Base-by-base conservation (phyloP, 2,113 vertebrate species). In the Tursiops truncatus region DNA sequence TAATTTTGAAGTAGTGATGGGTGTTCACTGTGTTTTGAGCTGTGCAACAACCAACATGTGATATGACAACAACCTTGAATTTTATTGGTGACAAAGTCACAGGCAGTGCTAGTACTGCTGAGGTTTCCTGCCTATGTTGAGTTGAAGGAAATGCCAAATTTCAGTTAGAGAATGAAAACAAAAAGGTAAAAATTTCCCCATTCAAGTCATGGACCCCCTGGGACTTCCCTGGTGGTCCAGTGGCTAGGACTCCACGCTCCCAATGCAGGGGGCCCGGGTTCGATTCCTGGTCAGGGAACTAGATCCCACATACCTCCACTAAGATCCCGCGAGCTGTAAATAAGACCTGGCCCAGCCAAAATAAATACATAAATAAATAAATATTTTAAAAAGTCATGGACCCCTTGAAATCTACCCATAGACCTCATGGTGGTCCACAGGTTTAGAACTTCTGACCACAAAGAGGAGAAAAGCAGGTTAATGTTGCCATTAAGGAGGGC, bases 71-170 rank as follows among this genome's bases (percentile, higher is more conserved):
- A 83, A 90, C 56, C 92, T 82, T 60, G 33, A 70, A 67, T 89
- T 94, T 95, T 86, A 58, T 92, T 94, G 79, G 90, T 67, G 58
- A 62, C 33, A 71, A 81, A 89, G 67, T 95, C 94, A 91, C 41
- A 81, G 79, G n/a, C n/a, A 56, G 31, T 89, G 56, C 60, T 79
- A 31, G 47, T 73, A 50, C 23, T 73, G 33, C 25, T 74, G 62
- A 36, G 77, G 38, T 70, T 41, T 86, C 53, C 26, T 65, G 60
- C 65, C 33, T 60, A 33, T 67, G 31, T 31, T 67, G 60, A 85
- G 71, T 25, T 9, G 36, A 94, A 95, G 21, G 26, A 87, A 90
- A 79, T 31, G 44, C 56, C 83, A 91, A 62, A 70, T 70, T 95
- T 92, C 36, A 53, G 33, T 56, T 94, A 79, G n/a, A 76, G 28